phyloP scores from a whole-genome alignment of 2,797 vertebrate genomes.

The Pristis pectinata region DNA sequence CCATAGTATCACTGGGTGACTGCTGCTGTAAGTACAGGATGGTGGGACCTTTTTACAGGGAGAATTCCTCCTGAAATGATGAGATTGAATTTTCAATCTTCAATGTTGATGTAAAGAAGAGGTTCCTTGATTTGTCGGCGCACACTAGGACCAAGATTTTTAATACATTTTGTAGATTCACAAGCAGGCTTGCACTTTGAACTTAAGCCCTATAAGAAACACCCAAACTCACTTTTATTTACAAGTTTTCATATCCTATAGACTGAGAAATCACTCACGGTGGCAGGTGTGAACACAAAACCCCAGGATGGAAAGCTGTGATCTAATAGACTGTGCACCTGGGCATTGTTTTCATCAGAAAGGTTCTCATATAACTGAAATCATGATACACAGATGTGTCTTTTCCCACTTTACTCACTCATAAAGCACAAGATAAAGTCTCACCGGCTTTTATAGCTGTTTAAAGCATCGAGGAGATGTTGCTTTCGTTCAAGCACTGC shows the following conservation, averaged over 20 bases:
- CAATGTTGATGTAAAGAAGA: not conserved
- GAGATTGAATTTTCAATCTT: not conserved
- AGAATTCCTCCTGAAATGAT: not conserved
- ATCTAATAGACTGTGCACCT: not conserved
- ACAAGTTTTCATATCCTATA: not conserved
- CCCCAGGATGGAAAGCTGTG: not conserved
- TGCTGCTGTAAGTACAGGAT: not conserved
- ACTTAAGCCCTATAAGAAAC: not conserved
- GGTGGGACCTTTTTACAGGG: not conserved
- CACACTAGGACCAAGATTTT: not conserved
- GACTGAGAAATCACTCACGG: not conserved
- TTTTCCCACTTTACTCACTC: not conserved
- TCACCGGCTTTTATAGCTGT: slow-evolving; percentile 96
- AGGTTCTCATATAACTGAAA: not conserved
- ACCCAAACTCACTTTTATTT: not conserved
- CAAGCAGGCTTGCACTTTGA: not conserved
- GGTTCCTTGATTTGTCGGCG: no score
- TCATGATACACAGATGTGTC: not conserved
- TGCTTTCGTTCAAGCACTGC: slow-evolving; percentile 71
- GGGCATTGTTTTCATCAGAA: not conserved
- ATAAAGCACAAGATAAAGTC: slow-evolving; percentile 43
- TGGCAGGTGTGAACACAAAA: not conserved
- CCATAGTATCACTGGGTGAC: not conserved
- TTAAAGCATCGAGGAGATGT: slow-evolving; percentile 80
- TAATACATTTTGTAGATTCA: not conserved